Percentiles rank a stretch among this genome's conserved stretches.
These are phyloP conservation scores for Cephus rjabovi DNA, from an alignment of 2,888 invertebrate species.

Conservation along the genomic window DNA sequence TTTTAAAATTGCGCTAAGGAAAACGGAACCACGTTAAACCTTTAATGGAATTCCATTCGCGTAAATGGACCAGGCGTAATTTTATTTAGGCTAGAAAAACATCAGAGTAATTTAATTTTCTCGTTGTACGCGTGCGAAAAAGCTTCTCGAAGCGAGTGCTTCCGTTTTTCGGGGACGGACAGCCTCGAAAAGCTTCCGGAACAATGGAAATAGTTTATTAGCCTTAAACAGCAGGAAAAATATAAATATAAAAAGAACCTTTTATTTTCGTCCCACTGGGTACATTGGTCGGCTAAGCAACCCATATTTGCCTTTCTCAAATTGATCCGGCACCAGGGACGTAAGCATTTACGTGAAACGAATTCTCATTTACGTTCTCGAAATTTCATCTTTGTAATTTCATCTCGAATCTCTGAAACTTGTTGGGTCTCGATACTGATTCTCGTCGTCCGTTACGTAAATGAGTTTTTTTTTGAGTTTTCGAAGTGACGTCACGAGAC, in stretches of 20 bases:
- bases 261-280: neutral
- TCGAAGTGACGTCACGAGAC: neutral
- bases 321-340: neutral
- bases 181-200: neutral
- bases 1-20: neutral
- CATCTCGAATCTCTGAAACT: neutral
- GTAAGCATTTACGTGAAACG: neutral
- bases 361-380: neutral
- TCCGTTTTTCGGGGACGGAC: neutral
- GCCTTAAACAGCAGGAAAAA: neutral
- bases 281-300: neutral
- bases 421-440: neutral
- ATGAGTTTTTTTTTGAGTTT: neutral
- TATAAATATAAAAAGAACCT: neutral
- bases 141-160: neutral
- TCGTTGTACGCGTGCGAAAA: constrained; percentile 4
- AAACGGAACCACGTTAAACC: constrained; percentile 10
- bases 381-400: neutral
- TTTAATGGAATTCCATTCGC: constrained; percentile 21
- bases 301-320: neutral
- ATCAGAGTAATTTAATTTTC: constrained; percentile 26
- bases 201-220: neutral
- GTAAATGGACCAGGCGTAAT: constrained; percentile 24
- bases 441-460: neutral
- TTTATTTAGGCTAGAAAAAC: constrained; percentile 22